These are phyloP conservation scores for Clavelina lepadiformis DNA, from an alignment of 23 tunicate species.

Conservation along the genomic window DNA sequence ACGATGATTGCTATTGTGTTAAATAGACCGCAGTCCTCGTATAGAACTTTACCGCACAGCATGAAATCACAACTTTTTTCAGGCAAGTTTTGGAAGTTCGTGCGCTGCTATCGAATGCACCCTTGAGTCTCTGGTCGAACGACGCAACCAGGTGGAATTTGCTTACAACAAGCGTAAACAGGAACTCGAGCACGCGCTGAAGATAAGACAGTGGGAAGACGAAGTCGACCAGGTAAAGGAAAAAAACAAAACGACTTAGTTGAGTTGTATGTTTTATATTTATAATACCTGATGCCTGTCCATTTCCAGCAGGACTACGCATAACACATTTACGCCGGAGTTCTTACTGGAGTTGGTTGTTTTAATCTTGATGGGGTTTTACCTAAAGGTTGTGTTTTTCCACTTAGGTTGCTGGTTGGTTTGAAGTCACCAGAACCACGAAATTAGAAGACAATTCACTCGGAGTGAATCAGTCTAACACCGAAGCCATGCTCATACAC, in stretches of 20 bases:
- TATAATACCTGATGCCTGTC: too few relatives aligned
- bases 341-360: too few relatives aligned
- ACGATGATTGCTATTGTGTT: too few relatives aligned
- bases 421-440: slow-evolving; percentile 24
- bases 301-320: too few relatives aligned
- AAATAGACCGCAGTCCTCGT: too few relatives aligned
- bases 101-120: slow-evolving; percentile 75
- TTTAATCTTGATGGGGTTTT: slow-evolving; percentile 1
- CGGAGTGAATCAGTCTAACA: slow-evolving; percentile 28
- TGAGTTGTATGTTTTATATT: too few relatives aligned
- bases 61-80: background rate
- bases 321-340: too few relatives aligned
- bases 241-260: too few relatives aligned
- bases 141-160: slow-evolving; percentile 58
- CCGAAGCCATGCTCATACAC: slow-evolving; percentile 55
- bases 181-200: slow-evolving; percentile 44
- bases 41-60: too few relatives aligned
- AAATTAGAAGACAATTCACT: slow-evolving; percentile 26
- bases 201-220: slow-evolving; percentile 77
- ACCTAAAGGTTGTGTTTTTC: too few relatives aligned
- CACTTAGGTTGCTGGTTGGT: slow-evolving; percentile 57
- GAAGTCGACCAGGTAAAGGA: slow-evolving; percentile 83
- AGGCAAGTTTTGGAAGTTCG: slow-evolving; percentile 80
- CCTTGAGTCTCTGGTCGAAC: slow-evolving; percentile 65
- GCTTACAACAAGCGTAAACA: slow-evolving; percentile 31